Percentiles rank a stretch among this genome's conserved stretches.
Evolutionary conservation across 1,140 invertebrate species (phyloP).

Genomic region (Phocides pigmalion): DNA sequence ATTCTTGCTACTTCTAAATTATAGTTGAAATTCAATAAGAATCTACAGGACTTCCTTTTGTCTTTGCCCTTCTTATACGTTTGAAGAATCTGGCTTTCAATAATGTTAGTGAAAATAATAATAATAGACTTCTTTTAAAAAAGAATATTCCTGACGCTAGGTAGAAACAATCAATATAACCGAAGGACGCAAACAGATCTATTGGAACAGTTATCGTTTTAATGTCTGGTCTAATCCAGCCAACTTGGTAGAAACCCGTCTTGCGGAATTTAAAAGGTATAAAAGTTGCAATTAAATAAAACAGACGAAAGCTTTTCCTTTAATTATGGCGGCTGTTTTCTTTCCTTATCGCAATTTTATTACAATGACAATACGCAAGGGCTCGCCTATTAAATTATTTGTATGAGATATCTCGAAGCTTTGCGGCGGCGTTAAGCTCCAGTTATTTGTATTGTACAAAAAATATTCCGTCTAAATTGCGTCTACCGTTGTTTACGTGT

Average conservation of each 20-base stretch:
- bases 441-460: conserved; percentile 32
- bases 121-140: no score
- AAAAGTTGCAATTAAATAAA: conserved; percentile 59
- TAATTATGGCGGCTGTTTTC: conserved; percentile 72
- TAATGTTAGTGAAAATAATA: no score
- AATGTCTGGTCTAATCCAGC: conserved; percentile 25
- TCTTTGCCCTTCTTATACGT: no score
- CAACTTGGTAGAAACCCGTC: conserved; percentile 23
- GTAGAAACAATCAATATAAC: no score
- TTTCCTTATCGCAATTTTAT: conserved; percentile 74
- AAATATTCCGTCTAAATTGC: conserved; percentile 28
- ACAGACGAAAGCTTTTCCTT: conserved; percentile 59
- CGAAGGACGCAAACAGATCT: no score
- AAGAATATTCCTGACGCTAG: no score
- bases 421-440: conserved; percentile 23
- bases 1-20: no score
- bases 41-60: no score
- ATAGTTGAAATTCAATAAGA: no score
- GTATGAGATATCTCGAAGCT: conserved; percentile 41
- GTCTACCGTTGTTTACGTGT: conserved; percentile 24
- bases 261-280: conserved; percentile 39
- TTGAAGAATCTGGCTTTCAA: no score
- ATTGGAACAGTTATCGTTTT: neutral
- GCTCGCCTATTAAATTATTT: conserved; percentile 73
- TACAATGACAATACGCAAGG: conserved; percentile 73